Evolutionary conservation across 2,113 vertebrate species (phyloP), one percentile per base, ranked within the genome.

Genomic region (Mus spicilegus): DNA sequence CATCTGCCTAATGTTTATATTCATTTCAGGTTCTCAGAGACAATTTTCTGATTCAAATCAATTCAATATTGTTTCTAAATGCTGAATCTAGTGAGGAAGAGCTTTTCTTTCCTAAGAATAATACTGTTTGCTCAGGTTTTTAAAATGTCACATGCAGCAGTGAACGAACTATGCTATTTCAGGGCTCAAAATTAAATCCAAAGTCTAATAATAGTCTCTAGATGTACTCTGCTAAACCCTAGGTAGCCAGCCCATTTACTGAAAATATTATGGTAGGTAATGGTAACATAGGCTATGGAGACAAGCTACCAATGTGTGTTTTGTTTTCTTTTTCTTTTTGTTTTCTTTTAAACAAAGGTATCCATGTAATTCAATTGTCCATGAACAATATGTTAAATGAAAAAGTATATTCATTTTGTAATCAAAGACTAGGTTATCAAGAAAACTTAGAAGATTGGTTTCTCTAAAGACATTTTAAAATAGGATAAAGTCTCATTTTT

Each of bases 61-160:
- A 96, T 94, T 96, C 88, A 95, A 94, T 96, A 97, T 95, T 97
- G 96, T 97, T 95, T 97, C 97, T 95, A 94, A 97, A 96, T 90
- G 96, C 90, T 92, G 96, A 94, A 95, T 76, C 82, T 73, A 92
- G 89, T 84, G 82, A 96, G 96, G 94, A 95, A 96, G 49, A 89
- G 89, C 87, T 96, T 97, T 97, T 95, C 92, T 97, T 96, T 87
- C 65, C 86, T 39, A 93, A 97, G 97, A 97, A 95, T 96, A 97
- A 96, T 95, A 97, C 24, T 97, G 90, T 97, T 97, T 97, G 88
- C 95, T 96, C 87, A 96, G 95, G 90, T 96, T 97, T 97, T 97
- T 97, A 96, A 98, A 98, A 97, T 97, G 96, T 96, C 97, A 97
- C 88, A 75, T 72, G 87, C 42, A 93, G 39, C 77, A 95, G 16